These are phyloP conservation scores for Acanthiza pusilla DNA, from an alignment of 2,797 vertebrate species.

Conservation along the genomic window DNA sequence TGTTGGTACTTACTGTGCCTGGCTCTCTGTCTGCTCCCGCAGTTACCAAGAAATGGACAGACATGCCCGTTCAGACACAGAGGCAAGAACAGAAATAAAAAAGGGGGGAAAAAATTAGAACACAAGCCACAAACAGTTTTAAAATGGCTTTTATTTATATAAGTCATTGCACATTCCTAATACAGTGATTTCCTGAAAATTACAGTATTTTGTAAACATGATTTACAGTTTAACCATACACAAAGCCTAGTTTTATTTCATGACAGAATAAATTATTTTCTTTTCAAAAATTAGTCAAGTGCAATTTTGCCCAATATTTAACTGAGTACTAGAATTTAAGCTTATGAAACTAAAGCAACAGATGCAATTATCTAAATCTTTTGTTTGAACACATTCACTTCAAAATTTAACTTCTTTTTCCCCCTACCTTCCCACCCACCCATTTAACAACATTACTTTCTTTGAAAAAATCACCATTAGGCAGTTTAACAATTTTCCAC, in stretches of 20 bases:
- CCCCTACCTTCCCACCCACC: background rate
- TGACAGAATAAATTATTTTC: conserved; percentile 81
- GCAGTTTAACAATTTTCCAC: conserved; percentile 73
- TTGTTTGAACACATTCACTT: conserved; percentile 73
- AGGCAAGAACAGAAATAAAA: conserved; percentile 85
- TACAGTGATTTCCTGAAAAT: conserved; percentile 84
- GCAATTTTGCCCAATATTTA: conserved; percentile 78
- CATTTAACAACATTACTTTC: conserved; percentile 69
- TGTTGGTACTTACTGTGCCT: conserved; percentile 88
- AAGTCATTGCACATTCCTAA: conserved; percentile 85
- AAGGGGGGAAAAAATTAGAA: conserved; percentile 83
- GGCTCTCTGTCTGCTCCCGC: conserved; percentile 89
- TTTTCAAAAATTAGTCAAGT: conserved; percentile 79
- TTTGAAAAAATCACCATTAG: conserved; percentile 70
- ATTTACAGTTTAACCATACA: conserved; percentile 81
- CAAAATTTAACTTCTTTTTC: conserved; percentile 67
- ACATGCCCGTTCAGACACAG: conserved; percentile 82
- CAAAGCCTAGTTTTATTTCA: conserved; percentile 74
- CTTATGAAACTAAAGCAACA: conserved; percentile 75
- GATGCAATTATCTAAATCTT: conserved; percentile 70
- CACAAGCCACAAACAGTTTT: conserved; percentile 81
- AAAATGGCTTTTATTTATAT: conserved; percentile 85
- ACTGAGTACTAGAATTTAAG: conserved; percentile 70
- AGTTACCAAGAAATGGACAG: conserved; percentile 82
- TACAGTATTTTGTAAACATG: conserved; percentile 82